Evolutionary conservation across 2,797 vertebrate species (phyloP), one percentile per base, ranked within the genome.

Genomic region (Spatula versicolor): DNA sequence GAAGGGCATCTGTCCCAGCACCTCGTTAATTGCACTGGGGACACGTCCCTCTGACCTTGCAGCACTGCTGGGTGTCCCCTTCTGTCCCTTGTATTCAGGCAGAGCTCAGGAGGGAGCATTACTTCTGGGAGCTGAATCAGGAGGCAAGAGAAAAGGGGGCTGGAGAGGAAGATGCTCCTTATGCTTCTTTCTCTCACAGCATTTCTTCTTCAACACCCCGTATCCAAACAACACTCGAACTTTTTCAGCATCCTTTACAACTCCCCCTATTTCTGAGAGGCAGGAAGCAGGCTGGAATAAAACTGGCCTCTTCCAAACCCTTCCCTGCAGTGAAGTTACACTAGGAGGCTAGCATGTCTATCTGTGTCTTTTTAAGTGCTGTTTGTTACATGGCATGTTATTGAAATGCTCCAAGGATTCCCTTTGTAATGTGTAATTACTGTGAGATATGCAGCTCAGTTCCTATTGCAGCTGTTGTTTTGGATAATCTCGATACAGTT

Each of bases 351-450:
- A 56, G 69, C 33, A 11, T 0, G 1, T 60, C 74, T 77, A 54
- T 73, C 86, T 92, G 67, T 67, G 78, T 41, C 64, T 94, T 93
- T 89, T 90, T 21, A 86, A 88, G 50, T 62, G 37, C 58, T 48
- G 33, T 83, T 94, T 88, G 84, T 88, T 78, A 37, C n/a, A 39
- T 2, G 20, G 85, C 56, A 60, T 52, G 69, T 82, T 92, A 84
- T n/a, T 93, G 93, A 95, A 92, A 75, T 67, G 75, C 93, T 95
- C 76, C 92, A 92, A 92, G 83, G 87, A 73, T 88, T 94, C 64
- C 62, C 74, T 93, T 92, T 92, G 83, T 95, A 88, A 93, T 46
- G 43, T 83, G 54, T 78, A 90, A 96, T 95, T 95, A 92, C 50
- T 88, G 68, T 92, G 76, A 76, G 81, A 89, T 75, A n/a, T 1